These are phyloP conservation scores for Propithecus deckenii DNA, from an alignment of 2,797 vertebrate species.

Conservation along the genomic window DNA sequence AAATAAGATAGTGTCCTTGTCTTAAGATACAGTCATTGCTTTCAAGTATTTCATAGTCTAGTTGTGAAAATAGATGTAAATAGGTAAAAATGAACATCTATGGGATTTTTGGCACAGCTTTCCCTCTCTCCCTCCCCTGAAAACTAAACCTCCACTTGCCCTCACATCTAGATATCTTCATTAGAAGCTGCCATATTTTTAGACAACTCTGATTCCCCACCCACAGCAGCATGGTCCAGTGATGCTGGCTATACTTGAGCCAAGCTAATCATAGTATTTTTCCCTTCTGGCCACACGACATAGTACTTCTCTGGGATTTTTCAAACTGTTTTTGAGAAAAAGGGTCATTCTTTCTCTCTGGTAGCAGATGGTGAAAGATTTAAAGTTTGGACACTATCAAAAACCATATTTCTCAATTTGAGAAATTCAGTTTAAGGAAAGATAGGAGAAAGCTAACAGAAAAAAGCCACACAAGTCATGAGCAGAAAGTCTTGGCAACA, in stretches of 20 bases:
- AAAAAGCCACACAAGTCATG: neutral
- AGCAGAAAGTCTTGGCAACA: neutral
- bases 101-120: neutral
- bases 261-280: neutral
- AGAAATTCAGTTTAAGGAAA: neutral
- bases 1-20: neutral
- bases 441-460: neutral
- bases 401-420: neutral
- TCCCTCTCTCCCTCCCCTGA: neutral
- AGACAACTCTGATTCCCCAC: neutral
- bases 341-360: neutral
- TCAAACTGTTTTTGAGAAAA: neutral
- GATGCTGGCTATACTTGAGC: neutral
- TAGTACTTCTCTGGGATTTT: neutral
- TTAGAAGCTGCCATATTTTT: neutral
- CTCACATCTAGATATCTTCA: neutral
- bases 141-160: neutral
- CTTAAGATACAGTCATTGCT: neutral
- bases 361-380: neutral
- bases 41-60: neutral
- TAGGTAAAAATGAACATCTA: neutral
- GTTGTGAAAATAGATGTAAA: neutral
- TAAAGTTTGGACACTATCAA: neutral
- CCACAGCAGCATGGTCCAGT: neutral
- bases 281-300: neutral